These are phyloP conservation scores for Epicauta chinensis DNA, from an alignment of 1,140 invertebrate species.

Conservation along the genomic window DNA sequence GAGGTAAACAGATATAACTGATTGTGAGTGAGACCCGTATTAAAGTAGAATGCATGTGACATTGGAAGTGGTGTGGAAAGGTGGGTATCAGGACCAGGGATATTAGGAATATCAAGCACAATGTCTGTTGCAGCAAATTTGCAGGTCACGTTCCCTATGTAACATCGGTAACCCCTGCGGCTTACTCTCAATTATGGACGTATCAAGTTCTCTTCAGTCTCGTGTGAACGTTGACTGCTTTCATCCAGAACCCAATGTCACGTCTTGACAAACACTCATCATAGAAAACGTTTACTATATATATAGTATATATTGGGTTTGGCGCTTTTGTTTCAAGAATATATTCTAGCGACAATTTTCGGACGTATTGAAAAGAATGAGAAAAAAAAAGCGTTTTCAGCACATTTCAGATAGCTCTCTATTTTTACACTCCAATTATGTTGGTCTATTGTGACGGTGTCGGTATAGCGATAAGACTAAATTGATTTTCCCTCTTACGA, in stretches of 20 bases:
- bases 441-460: slow-evolving; percentile 12
- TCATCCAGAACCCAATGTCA: neutral
- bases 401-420: slow-evolving; percentile 12
- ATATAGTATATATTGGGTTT: neutral
- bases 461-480: slow-evolving; percentile 12
- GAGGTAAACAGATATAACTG: too few species aligned
- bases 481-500: slow-evolving; percentile 14
- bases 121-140: slow-evolving; percentile 23
- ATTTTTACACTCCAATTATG: too few species aligned
- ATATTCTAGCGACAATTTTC: slow-evolving; percentile 3
- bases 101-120: too few species aligned
- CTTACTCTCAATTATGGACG: slow-evolving; percentile 25
- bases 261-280: neutral
- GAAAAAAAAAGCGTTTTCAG: slow-evolving; percentile 9
- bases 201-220: slow-evolving; percentile 21
- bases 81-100: slow-evolving; percentile 10
- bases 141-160: slow-evolving; percentile 22
- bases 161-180: slow-evolving; percentile 25
- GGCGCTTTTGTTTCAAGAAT: slow-evolving; percentile 5
- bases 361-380: neutral
- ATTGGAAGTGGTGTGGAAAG: slow-evolving; percentile 1
- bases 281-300: too few species aligned
- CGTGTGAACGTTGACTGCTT: slow-evolving; percentile 15
- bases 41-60: slow-evolving; percentile 8
- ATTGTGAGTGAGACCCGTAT: too few species aligned